These are phyloP conservation scores for Paraplagusia blochii DNA, from an alignment of 2,113 vertebrate species.

Conservation along the genomic window DNA sequence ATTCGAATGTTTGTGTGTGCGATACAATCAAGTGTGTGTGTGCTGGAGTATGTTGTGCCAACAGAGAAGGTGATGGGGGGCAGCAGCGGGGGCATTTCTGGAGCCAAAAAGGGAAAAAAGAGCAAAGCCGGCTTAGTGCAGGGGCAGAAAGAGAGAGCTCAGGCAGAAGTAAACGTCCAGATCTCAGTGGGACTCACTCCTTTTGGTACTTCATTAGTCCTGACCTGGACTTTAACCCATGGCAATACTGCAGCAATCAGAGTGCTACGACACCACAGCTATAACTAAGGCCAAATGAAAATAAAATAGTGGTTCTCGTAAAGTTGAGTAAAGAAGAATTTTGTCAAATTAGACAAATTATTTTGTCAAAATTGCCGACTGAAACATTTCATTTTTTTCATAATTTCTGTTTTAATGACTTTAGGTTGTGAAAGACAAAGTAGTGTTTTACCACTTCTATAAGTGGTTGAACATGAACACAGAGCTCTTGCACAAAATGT, in stretches of 20 bases:
- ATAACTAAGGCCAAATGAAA: too few relatives aligned
- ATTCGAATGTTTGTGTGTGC: slow-evolving; percentile 12
- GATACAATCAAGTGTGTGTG: slow-evolving; percentile 18
- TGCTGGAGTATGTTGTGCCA: slow-evolving; percentile 48
- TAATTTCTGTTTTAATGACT: too few relatives aligned
- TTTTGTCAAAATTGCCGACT: too few relatives aligned
- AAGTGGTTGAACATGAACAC: too few relatives aligned
- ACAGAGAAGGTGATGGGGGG: slow-evolving; percentile 33
- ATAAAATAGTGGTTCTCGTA: too few relatives aligned
- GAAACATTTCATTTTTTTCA: too few relatives aligned
- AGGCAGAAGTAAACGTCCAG: slow-evolving; percentile 56
- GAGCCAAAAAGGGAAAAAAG: slow-evolving; percentile 27
- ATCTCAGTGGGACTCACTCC: slow-evolving; percentile 25
- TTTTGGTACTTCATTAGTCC: slow-evolving; percentile 50
- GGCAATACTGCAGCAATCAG: slow-evolving; percentile 38
- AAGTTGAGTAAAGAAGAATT: too few relatives aligned
- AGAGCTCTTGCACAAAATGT: too few relatives aligned
- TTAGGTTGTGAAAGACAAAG: too few relatives aligned
- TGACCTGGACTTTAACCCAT: slow-evolving; percentile 54
- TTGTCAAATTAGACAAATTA: too few relatives aligned
- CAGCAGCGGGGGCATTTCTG: slow-evolving; percentile 27
- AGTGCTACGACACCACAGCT: slow-evolving; percentile 38
- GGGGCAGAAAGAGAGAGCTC: slow-evolving; percentile 43
- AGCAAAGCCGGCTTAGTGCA: not conserved
- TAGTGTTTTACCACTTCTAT: too few relatives aligned